Evolutionary conservation across 2,113 vertebrate genomes (phyloP).

Genomic region (Coptodon rendalli): DNA sequence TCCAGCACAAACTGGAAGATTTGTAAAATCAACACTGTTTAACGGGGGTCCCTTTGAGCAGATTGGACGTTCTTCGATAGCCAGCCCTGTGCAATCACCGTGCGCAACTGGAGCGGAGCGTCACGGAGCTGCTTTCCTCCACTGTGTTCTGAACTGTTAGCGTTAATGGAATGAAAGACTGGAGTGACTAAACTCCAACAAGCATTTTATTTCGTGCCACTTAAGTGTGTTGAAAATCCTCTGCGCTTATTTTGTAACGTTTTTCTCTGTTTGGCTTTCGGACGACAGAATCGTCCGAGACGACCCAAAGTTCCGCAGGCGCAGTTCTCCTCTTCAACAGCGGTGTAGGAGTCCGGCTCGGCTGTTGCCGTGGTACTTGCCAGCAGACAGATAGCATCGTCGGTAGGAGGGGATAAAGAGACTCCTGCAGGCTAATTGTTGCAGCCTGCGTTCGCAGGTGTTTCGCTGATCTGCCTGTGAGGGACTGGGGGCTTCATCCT

Average conservation of each 20-base stretch:
- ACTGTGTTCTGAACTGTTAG: background rate
- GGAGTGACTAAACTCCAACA: background rate
- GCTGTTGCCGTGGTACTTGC: conserved; percentile 63
- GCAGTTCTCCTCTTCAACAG: conserved; percentile 58
- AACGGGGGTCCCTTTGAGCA: background rate
- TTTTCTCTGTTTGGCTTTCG: background rate
- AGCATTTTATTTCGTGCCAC: background rate
- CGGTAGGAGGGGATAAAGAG: conserved; percentile 74
- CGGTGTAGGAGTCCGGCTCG: conserved; percentile 67
- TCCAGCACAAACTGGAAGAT: conserved; percentile 2
- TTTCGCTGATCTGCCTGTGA: conserved; percentile 65
- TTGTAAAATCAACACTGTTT: background rate
- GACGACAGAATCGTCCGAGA: conserved; percentile 27
- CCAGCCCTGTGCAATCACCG: background rate
- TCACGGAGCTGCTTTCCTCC: background rate
- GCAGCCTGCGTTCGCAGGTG: conserved; percentile 67
- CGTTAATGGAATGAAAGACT: background rate
- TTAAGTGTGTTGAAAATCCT: background rate
- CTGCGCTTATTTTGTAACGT: background rate
- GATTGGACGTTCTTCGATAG: background rate
- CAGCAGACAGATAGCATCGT: conserved; percentile 70
- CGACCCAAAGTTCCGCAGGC: conserved; percentile 61
- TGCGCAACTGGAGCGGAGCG: conserved; percentile 44
- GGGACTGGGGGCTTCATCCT: conserved; percentile 43
- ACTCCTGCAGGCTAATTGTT: conserved; percentile 72